Evolutionary conservation across 2,888 invertebrate genomes (phyloP).

Genomic region (Cataglyphis rosenhaueri): DNA sequence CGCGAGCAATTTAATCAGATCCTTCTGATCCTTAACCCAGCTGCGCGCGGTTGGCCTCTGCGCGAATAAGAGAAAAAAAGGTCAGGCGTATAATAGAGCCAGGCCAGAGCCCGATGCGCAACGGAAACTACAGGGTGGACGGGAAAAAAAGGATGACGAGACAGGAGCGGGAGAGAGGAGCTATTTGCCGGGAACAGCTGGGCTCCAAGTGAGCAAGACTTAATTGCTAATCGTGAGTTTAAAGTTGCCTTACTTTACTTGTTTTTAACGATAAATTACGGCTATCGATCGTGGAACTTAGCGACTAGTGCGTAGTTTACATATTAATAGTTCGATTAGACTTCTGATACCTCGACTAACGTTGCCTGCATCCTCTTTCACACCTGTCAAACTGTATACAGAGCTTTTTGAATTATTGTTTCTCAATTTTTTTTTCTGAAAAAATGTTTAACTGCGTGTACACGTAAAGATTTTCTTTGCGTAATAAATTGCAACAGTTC

Average conservation of each 20-base stretch:
- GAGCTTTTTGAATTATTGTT: neutral
- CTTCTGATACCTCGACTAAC: constrained; percentile 19
- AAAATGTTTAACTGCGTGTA: neutral
- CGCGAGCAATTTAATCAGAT: constrained; percentile 74
- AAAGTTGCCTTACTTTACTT: constrained; percentile 49
- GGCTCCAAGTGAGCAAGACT: constrained; percentile 64
- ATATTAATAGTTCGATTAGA: constrained; percentile 44
- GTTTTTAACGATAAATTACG: constrained; percentile 45
- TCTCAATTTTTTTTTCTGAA: neutral
- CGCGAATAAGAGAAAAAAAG: constrained; percentile 41
- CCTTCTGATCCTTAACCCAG: constrained; percentile 75
- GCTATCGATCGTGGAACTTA: constrained; percentile 54
- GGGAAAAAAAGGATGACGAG: constrained; percentile 14
- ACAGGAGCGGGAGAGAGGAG: constrained; percentile 6
- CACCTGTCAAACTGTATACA: constrained; percentile 32
- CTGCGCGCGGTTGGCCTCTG: constrained; percentile 68
- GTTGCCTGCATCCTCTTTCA: neutral
- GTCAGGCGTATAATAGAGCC: neutral
- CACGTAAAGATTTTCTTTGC: neutral
- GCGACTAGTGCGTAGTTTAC: constrained; percentile 43
- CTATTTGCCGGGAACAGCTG: constrained; percentile 60
- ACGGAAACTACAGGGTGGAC: constrained; percentile 22
- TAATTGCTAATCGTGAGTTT: constrained; percentile 58
- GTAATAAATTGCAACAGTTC: neutral
- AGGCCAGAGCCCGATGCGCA: constrained; percentile 38